Evolutionary conservation across 2,113 vertebrate genomes (phyloP).

Genomic region (Nyctibius bracteatus): DNA sequence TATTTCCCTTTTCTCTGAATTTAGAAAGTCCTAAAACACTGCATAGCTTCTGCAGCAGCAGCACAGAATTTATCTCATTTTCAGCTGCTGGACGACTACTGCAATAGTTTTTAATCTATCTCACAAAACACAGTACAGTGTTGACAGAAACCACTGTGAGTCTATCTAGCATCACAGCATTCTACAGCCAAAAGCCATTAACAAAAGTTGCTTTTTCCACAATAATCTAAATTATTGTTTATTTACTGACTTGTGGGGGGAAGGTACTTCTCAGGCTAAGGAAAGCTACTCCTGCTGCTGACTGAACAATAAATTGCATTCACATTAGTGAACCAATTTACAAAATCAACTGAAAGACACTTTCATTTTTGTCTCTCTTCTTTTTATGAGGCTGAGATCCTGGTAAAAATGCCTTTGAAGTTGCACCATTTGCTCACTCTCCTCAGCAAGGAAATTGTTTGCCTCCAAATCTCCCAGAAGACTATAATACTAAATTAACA

Average conservation of each 20-base stretch:
- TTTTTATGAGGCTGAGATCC: neutral
- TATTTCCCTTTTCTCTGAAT: neutral
- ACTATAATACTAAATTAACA: neutral
- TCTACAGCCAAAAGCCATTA: neutral
- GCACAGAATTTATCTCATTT: neutral
- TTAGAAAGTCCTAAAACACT: neutral
- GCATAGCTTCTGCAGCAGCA: neutral
- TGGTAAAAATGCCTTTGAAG: slow-evolving; percentile 23
- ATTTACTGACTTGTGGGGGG: neutral
- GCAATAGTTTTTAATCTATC: neutral
- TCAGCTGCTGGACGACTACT: neutral
- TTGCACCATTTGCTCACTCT: neutral
- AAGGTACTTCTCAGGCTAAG: neutral
- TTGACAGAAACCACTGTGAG: neutral
- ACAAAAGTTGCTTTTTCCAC: neutral
- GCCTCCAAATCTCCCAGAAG: neutral
- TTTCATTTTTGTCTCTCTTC: neutral
- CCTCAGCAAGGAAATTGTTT: neutral
- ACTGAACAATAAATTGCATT: neutral
- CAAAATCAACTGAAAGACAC: neutral
- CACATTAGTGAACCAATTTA: neutral
- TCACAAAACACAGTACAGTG: neutral
- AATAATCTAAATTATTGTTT: neutral
- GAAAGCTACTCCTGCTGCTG: neutral
- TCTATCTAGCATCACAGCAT: neutral